Percentiles rank a stretch among this genome's conserved stretches.
phyloP scores from a whole-genome alignment of 1,140 invertebrate species.

The Aphis craccivora region DNA sequence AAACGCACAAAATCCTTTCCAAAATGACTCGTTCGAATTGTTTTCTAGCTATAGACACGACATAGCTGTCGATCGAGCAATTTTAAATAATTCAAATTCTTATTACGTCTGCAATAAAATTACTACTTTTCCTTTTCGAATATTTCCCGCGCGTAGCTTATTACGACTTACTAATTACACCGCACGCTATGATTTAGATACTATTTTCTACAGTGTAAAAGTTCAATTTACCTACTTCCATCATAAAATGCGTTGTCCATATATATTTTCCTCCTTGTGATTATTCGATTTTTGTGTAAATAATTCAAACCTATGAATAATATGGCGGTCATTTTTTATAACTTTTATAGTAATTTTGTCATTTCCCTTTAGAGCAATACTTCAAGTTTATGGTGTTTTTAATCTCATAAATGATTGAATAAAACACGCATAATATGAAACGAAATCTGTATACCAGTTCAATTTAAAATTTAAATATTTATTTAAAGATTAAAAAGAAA shows the following conservation, averaged over 20 bases:
- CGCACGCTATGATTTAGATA: neutral
- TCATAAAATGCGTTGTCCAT: neutral
- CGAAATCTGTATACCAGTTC: neutral
- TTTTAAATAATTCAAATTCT: neutral
- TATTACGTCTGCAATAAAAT: neutral
- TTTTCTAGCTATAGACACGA: neutral
- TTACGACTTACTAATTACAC: neutral
- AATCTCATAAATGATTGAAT: neutral
- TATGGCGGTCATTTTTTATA: neutral
- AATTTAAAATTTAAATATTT: slow-evolving; percentile 6
- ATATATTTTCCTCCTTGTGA: neutral
- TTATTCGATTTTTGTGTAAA: neutral
- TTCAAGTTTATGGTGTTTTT: neutral
- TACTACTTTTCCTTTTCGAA: neutral
- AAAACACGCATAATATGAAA: neutral
- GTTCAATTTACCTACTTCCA: neutral
- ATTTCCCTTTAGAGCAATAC: neutral
- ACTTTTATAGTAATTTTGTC: neutral
- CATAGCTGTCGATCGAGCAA: neutral
- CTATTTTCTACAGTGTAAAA: neutral
- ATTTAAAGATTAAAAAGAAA: neutral
- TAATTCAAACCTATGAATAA: neutral
- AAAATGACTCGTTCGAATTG: neutral
- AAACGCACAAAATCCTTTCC: neutral
- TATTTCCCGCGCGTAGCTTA: neutral